Percentiles rank a stretch among this genome's conserved stretches.
These are phyloP conservation scores for Vulpes ferrilata DNA, from an alignment of 2,113 vertebrate species.

Conservation along the genomic window DNA sequence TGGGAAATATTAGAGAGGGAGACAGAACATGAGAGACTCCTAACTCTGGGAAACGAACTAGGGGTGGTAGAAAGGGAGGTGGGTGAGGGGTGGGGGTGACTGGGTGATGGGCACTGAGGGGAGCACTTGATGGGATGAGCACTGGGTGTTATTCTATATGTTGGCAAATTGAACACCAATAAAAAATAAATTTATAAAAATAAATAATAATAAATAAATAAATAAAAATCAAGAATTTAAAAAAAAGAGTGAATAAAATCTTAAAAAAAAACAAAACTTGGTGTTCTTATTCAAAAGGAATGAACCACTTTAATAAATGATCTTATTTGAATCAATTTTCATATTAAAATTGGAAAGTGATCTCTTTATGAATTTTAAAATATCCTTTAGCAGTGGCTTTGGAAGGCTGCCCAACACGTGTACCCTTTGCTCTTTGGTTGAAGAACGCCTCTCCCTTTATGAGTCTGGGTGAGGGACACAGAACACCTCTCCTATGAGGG, in stretches of 20 bases:
- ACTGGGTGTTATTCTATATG: too few relatives aligned
- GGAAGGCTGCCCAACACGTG: not conserved
- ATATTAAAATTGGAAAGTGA: not conserved
- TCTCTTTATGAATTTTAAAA: not conserved
- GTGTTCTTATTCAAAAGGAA: not conserved
- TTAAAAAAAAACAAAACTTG: not conserved
- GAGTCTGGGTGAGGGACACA: not conserved
- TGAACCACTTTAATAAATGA: not conserved
- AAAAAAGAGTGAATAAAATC: not conserved
- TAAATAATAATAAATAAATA: too few relatives aligned
- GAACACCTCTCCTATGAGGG: fast-evolving
- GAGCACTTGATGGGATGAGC: too few relatives aligned
- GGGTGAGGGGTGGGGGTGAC: too few relatives aligned
- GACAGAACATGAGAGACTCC: too few relatives aligned
- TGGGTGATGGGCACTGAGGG: too few relatives aligned
- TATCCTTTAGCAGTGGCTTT: not conserved
- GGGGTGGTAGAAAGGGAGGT: too few relatives aligned
- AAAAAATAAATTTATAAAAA: too few relatives aligned
- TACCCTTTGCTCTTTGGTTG: not conserved
- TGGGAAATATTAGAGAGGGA: too few relatives aligned
- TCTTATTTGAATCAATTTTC: not conserved
- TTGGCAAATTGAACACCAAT: too few relatives aligned
- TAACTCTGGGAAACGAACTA: too few relatives aligned
- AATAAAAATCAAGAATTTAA: too few relatives aligned
- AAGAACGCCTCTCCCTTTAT: not conserved